These are phyloP conservation scores for Cremastobaeus sp. DNA, from an alignment of 2,888 invertebrate genomes.

Conservation along the genomic window DNA sequence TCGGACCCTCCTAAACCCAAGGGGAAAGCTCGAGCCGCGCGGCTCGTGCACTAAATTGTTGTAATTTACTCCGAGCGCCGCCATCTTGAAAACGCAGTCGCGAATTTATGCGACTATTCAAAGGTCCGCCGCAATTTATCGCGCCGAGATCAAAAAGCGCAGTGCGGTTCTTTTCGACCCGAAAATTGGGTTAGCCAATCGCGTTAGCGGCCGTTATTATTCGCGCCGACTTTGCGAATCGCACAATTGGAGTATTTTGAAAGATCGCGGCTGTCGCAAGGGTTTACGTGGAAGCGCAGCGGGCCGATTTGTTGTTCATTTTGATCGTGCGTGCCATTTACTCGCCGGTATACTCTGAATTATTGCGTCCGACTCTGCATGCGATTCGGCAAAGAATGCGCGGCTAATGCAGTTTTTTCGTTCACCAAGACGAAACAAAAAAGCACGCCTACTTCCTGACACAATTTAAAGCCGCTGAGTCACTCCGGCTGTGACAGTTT, in stretches of 20 bases:
- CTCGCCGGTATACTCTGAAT: constrained; percentile 42
- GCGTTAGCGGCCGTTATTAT: constrained; percentile 18
- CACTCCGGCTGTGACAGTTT: no score
- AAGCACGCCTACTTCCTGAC: constrained; percentile 26
- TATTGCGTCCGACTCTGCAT: constrained; percentile 39
- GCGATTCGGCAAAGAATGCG: constrained; percentile 32
- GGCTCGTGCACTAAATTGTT: constrained; percentile 38
- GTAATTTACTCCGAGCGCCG: constrained; percentile 38
- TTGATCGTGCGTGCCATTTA: constrained; percentile 34
- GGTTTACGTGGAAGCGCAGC: constrained; percentile 26
- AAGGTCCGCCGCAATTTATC: no score
- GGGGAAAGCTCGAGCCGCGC: constrained; percentile 20
- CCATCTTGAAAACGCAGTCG: constrained; percentile 19
- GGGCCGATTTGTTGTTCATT: constrained; percentile 39
- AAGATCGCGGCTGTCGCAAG: constrained; percentile 35
- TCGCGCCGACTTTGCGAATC: constrained; percentile 13
- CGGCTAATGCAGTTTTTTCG: constrained; percentile 44
- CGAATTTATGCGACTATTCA: constrained; percentile 34
- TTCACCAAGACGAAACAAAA: constrained; percentile 14
- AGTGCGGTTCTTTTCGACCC: not conserved
- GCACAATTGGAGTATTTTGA: constrained; percentile 27
- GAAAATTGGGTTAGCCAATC: constrained; percentile 43
- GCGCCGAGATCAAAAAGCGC: constrained; percentile 39
- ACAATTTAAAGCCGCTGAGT: constrained; percentile 23
- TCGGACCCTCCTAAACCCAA: constrained; percentile 55